Percentiles rank a stretch among this genome's conserved stretches.
Conservation (phyloP, 2,888 invertebrate species). For the Microdon myrmicae region DNA sequence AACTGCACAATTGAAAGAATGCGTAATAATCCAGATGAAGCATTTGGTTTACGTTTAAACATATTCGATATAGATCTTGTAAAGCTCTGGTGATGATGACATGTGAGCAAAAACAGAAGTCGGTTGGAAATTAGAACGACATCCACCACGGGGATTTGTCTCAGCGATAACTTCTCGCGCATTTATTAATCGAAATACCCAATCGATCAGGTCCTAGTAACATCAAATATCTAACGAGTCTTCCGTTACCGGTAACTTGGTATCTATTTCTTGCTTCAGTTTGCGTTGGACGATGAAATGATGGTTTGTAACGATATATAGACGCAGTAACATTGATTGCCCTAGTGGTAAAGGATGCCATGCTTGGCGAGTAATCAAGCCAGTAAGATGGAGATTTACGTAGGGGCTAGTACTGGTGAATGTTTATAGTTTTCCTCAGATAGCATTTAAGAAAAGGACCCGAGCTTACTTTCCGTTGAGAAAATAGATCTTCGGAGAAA, state of each 20-base stretch:
- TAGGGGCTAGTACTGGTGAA: constrained; percentile 86
- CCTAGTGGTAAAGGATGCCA: constrained; percentile 90
- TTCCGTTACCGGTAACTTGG: constrained; percentile 71
- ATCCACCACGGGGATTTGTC: constrained; percentile 42
- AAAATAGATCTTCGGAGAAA: constrained; percentile 67
- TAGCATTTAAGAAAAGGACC: constrained; percentile 79
- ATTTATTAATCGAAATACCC: constrained; percentile 81
- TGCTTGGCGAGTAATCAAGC: constrained; percentile 85
- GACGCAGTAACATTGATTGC: constrained; percentile 86
- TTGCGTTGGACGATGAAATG: constrained; percentile 85
- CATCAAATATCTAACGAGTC: constrained; percentile 75
- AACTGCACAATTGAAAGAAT: constrained; percentile 21
- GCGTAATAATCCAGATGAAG: too few relatives aligned
- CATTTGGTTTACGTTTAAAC: constrained; percentile 73
- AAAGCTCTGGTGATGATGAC: constrained; percentile 71
- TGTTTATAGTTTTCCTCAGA: constrained; percentile 83
- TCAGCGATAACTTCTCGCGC: constrained; percentile 68
- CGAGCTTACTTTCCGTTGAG: constrained; percentile 66
- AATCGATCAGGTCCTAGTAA: constrained; percentile 81
- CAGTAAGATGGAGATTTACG: constrained; percentile 88
- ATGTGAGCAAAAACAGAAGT: constrained; percentile 61
- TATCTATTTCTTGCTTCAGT: constrained; percentile 88
- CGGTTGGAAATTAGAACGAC: constrained; percentile 55
- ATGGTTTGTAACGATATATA: constrained; percentile 85
- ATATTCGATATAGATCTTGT: constrained; percentile 80